Conservation (phyloP, 1,140 invertebrate genomes). For the Drosophila novamexicana region DNA sequence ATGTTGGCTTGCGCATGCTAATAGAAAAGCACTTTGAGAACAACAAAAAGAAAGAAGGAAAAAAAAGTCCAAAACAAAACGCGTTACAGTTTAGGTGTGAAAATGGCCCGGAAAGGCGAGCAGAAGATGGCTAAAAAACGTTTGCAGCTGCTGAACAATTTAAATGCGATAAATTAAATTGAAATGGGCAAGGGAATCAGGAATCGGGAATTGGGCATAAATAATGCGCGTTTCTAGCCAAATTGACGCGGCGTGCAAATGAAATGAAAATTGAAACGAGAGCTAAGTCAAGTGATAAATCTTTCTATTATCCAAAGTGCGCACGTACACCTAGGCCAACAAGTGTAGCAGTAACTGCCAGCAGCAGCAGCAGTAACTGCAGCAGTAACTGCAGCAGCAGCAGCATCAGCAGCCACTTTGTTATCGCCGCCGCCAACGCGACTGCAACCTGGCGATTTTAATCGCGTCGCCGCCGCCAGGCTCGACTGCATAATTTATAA, state of each 20-base stretch:
- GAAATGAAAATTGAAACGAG: conserved; percentile 81
- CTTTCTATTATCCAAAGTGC: conserved; percentile 82
- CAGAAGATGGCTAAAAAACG: conserved; percentile 4
- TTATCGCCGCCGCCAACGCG: conserved; percentile 69
- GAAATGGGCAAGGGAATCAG: conserved; percentile 27
- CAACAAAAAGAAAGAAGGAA: neutral
- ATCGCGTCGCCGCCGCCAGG: conserved; percentile 64
- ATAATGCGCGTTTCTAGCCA: conserved; percentile 57
- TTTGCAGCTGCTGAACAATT: conserved; percentile 57
- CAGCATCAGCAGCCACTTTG: conserved; percentile 47
- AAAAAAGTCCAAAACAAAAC: conserved; percentile 29
- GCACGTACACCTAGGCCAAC: conserved; percentile 39
- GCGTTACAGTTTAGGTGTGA: conserved; percentile 77
- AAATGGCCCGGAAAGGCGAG: conserved; percentile 31
- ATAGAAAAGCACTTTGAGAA: conserved; percentile 67
- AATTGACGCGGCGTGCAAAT: conserved; percentile 73
- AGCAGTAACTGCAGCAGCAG: conserved; percentile 9
- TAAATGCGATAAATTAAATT: conserved; percentile 78
- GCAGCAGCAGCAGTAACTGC: conserved; percentile 8
- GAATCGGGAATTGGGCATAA: conserved; percentile 50
- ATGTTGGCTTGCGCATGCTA: conserved; percentile 68
- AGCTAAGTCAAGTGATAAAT: conserved; percentile 72
- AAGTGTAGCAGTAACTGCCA: conserved; percentile 8
- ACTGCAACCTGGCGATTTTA: conserved; percentile 69
- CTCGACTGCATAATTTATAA: conserved; percentile 80